Evolutionary conservation across 2,797 vertebrate species (phyloP).

Genomic region (Tenualosa thibaudeaui): DNA sequence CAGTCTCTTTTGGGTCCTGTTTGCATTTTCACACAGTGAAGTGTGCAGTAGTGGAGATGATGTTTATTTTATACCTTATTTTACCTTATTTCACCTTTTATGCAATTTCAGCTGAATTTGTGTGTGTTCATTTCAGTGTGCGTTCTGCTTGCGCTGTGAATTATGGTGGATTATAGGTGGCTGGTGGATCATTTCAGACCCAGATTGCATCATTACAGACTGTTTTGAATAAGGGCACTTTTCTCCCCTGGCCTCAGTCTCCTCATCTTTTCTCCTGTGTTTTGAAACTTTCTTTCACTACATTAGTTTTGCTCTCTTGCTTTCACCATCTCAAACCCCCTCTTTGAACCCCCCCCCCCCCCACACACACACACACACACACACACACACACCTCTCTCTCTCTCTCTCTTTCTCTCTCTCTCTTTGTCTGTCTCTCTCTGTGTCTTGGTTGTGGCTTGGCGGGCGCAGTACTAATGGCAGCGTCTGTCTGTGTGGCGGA

Average conservation of each 20-base stretch:
- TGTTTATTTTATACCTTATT: not conserved
- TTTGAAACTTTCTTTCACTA: constrained; percentile 18
- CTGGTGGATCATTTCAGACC: constrained; percentile 58
- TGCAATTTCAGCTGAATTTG: not conserved
- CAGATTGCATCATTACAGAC: constrained; percentile 63
- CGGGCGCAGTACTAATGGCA: constrained; percentile 61
- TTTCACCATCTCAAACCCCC: not conserved
- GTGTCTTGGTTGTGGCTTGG: constrained; percentile 34
- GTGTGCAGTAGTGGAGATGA: not conserved
- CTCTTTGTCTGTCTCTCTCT: not conserved
- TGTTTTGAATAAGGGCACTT: constrained; percentile 37
- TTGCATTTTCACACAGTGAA: not conserved
- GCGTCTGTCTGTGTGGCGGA: not conserved
- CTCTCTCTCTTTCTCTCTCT: not conserved
- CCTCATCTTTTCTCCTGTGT: not conserved
- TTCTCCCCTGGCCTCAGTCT: not conserved
- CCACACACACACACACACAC: too few species aligned
- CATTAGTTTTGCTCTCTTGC: not conserved
- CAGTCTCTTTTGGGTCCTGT: not conserved
- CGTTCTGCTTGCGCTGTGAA: constrained; percentile 66
- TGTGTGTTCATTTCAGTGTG: constrained; percentile 67
- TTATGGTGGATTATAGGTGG: constrained; percentile 59
- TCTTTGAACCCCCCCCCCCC: not conserved
- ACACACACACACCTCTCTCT: not conserved
- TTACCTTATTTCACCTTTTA: not conserved